Conservation (phyloP, 2,888 invertebrate genomes). For the Spisula subtruncata region DNA sequence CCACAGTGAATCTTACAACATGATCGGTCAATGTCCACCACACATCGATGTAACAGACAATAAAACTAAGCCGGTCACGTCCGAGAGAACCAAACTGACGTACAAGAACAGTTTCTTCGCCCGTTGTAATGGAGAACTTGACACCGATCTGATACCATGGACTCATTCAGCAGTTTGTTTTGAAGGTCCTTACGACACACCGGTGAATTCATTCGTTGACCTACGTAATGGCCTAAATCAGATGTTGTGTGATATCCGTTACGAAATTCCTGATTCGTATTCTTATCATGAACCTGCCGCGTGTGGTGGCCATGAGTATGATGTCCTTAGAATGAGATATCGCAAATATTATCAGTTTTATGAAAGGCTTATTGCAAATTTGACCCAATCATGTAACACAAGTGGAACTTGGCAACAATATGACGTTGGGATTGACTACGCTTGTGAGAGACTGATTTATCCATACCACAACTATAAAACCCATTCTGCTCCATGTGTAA, state of each 20-base stretch:
- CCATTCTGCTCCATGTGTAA: conserved; percentile 46
- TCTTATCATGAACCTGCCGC: background rate
- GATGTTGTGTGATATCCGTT: background rate
- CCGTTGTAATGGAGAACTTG: background rate
- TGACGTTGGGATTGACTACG: conserved; percentile 7
- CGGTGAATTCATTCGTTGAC: conserved; percentile 4
- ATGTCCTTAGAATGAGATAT: background rate
- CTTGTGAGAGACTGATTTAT: background rate
- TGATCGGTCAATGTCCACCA: conserved; percentile 20
- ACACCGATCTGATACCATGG: background rate
- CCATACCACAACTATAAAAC: conserved; percentile 26
- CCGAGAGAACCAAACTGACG: conserved; percentile 18
- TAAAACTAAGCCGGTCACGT: background rate
- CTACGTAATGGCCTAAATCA: background rate
- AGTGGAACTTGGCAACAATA: conserved; percentile 23
- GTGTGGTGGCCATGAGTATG: background rate
- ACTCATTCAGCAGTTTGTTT: background rate
- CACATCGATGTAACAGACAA: background rate
- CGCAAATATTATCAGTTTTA: too few species aligned
- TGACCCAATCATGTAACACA: background rate
- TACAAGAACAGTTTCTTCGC: conserved; percentile 23
- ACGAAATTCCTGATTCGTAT: background rate
- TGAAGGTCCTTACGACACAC: background rate
- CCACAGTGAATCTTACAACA: background rate
- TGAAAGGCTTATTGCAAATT: background rate